Percentiles rank a stretch among this genome's conserved stretches.
These are phyloP conservation scores for Phalacrocorax carbo DNA, from an alignment of 2,113 vertebrate genomes.

Conservation along the genomic window DNA sequence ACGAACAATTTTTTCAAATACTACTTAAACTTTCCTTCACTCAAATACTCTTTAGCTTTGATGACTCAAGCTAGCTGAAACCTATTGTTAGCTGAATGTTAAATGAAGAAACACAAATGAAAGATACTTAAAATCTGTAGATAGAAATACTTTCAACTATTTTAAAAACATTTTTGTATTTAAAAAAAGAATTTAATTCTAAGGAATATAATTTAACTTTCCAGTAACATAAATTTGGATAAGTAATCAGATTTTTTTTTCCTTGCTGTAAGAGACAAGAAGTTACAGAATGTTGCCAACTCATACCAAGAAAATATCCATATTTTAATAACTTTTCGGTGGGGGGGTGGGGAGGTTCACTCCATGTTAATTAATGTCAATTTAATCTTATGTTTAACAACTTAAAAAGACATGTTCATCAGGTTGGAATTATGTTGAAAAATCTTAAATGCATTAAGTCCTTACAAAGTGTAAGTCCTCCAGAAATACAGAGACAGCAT, in stretches of 20 bases:
- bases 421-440: background rate
- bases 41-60: background rate
- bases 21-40: background rate
- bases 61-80: background rate
- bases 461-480: background rate
- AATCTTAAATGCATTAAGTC: background rate
- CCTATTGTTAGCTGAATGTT: background rate
- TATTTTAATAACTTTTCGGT: background rate
- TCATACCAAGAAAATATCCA: background rate
- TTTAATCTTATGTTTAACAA: background rate
- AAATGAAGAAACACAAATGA: background rate
- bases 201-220: background rate
- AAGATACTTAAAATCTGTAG: background rate
- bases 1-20: background rate
- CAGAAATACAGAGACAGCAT: background rate
- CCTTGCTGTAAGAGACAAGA: background rate
- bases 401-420: background rate
- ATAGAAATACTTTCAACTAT: background rate
- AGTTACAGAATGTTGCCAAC: background rate
- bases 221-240: background rate
- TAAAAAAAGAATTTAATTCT: background rate
- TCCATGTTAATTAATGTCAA: background rate
- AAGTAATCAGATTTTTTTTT: background rate
- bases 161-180: background rate
- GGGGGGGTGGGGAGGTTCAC: background rate